Evolutionary conservation across 2,113 vertebrate genomes (phyloP).

Genomic region (Micromys minutus): DNA sequence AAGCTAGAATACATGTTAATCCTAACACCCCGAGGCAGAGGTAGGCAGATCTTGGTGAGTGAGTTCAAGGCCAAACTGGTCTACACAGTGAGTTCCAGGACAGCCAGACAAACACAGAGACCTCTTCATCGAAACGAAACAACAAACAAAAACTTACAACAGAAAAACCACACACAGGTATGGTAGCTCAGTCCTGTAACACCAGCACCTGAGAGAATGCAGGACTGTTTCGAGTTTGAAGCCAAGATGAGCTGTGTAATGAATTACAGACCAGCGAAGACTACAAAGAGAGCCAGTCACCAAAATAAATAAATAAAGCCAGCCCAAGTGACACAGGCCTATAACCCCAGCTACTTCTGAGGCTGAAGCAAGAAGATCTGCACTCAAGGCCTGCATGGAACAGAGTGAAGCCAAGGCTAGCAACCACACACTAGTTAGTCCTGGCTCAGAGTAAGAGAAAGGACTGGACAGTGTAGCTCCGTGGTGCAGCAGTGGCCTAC

Average conservation of each 20-base stretch:
- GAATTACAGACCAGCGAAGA: neutral
- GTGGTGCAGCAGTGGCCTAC: neutral
- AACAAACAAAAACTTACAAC: neutral
- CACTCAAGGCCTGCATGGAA: neutral
- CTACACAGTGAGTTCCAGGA: neutral
- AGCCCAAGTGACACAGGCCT: neutral
- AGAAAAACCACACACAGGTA: neutral
- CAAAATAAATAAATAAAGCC: neutral
- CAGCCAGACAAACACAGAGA: neutral
- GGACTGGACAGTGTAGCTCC: too few species aligned
- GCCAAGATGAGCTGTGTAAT: neutral
- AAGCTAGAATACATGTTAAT: neutral
- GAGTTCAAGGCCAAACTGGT: neutral
- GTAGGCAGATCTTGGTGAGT: neutral
- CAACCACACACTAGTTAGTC: neutral
- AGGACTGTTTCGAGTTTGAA: neutral
- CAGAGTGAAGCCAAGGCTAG: neutral
- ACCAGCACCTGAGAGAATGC: neutral
- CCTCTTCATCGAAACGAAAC: neutral
- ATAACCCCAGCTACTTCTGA: neutral
- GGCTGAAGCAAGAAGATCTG: neutral
- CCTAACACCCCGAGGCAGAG: neutral
- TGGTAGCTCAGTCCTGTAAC: neutral
- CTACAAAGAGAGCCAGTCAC: neutral
- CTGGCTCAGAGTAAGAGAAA: neutral